These are phyloP conservation scores for Hypocryptadius cinnamomeus DNA, from an alignment of 2,113 vertebrate genomes.

Conservation along the genomic window DNA sequence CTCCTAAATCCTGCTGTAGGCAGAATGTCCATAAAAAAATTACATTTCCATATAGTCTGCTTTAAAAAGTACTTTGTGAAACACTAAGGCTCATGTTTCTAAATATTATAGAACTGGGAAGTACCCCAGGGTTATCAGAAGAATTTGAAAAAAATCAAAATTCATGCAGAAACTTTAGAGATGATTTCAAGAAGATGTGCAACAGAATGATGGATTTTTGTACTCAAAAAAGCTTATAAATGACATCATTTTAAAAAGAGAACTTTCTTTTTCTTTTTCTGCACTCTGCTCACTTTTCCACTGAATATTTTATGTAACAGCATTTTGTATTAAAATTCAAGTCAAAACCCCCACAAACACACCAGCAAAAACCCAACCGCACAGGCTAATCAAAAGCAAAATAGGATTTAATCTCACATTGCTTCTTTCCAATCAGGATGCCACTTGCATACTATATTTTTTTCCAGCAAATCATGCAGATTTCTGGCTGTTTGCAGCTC, in stretches of 20 bases:
- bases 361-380: not conserved
- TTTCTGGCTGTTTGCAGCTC: not conserved
- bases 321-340: constrained; percentile 36
- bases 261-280: not conserved
- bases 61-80: not conserved
- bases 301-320: constrained; percentile 7
- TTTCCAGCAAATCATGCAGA: not conserved
- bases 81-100: not conserved
- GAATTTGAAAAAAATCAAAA: not conserved
- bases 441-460: not conserved
- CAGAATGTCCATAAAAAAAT: not conserved
- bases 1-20: not conserved
- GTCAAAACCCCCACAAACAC: not conserved
- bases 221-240: constrained; percentile 11
- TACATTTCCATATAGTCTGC: not conserved
- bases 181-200: not conserved
- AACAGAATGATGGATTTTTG: constrained; percentile 3
- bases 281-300: constrained; percentile 7
- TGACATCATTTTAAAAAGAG: constrained; percentile 28
- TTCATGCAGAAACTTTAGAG: not conserved
- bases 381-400: not conserved
- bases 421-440: not conserved
- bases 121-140: not conserved
- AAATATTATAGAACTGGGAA: not conserved
- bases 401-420: not conserved